Evolutionary conservation across 1,140 invertebrate genomes (phyloP), one percentile per base, ranked within the genome.

Genomic region (Hermetia illucens): DNA sequence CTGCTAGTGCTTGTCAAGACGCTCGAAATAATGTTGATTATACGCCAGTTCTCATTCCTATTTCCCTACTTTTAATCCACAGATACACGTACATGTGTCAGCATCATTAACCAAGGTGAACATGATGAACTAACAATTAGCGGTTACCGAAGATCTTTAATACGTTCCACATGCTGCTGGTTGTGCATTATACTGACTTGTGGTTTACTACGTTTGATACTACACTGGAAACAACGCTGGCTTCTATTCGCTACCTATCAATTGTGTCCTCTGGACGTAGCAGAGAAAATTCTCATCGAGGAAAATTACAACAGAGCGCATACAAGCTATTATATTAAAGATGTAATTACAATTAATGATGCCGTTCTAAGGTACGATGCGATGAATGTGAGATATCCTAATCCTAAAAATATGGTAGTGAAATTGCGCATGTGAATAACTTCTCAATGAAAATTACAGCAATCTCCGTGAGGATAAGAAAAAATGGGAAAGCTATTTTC

Each of bases 181-280:
- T 35, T 75, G 1, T 61, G 70, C 4, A 77, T 79, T 37, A 46
- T 79, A 2, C 33, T 85, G 8, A 81, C 78, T 8, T 61, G 69
- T 13, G 89, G 89, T 19, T 51, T 84, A 5, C 62, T 91, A 5
- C 70, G 82, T 20, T 64, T 94, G 21, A 52, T 92, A 25, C 80
- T 89, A 56, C 82, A 91, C 55, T 94, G 89, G 88, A 81, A 76
- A 60, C 85, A 87, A 1, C 76, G 75, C 35, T 73, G 82, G 62
- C 68, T 78, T 48, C 64, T 93, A 15, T 76, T 81, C 39, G 68
- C 74, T 2, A 89, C 82, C 2, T 79, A 84, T 50, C 58, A 57
- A 17, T 64, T 65, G 44, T 88, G 82, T 51, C 55, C 71, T 24
- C 66, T 93, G 21, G 65, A 68, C 30, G 51, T 66, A n/a, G 87